Evolutionary conservation across 1,140 invertebrate species (phyloP).

Genomic region (Ostrea denselamellosa): DNA sequence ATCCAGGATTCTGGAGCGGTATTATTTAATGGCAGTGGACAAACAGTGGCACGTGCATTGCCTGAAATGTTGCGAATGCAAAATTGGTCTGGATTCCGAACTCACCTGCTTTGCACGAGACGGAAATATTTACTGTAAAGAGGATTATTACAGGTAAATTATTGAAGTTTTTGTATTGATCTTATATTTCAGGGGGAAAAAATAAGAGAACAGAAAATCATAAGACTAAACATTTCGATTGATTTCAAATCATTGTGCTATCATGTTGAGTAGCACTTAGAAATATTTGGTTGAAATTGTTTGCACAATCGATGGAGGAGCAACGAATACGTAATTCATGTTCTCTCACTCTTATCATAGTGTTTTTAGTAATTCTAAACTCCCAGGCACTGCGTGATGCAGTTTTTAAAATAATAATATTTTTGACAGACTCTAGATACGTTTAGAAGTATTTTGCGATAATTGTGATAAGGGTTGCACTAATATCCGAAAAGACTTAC

Average conservation of each 20-base stretch:
- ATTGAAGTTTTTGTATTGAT: constrained; percentile 15
- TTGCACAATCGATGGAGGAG: neutral
- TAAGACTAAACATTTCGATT: neutral
- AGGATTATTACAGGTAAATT: constrained; percentile 96
- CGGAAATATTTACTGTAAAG: constrained; percentile 97
- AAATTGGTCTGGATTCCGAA: constrained; percentile 91
- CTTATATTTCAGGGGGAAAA: neutral
- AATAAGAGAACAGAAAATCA: neutral
- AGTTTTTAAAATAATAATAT: constrained; percentile 35
- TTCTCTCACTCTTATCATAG: neutral
- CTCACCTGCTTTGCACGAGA: constrained; percentile 95
- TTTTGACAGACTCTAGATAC: constrained; percentile 29
- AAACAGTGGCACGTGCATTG: constrained; percentile 93
- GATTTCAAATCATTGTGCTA: constrained; percentile 22
- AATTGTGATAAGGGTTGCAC: constrained; percentile 24
- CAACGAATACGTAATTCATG: constrained; percentile 3
- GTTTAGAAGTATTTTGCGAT: constrained; percentile 31
- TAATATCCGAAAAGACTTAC: constrained; percentile 38
- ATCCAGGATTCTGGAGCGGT: constrained; percentile 88
- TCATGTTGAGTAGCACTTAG: constrained; percentile 24
- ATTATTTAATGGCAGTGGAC: constrained; percentile 92
- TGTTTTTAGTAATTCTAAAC: constrained; percentile 11
- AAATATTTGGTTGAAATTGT: constrained; percentile 17
- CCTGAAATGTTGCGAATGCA: constrained; percentile 92
- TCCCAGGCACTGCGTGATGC: neutral